These are phyloP conservation scores for Sinopyrophorus schimmeli DNA, from an alignment of 2,888 invertebrate genomes.

Conservation along the genomic window DNA sequence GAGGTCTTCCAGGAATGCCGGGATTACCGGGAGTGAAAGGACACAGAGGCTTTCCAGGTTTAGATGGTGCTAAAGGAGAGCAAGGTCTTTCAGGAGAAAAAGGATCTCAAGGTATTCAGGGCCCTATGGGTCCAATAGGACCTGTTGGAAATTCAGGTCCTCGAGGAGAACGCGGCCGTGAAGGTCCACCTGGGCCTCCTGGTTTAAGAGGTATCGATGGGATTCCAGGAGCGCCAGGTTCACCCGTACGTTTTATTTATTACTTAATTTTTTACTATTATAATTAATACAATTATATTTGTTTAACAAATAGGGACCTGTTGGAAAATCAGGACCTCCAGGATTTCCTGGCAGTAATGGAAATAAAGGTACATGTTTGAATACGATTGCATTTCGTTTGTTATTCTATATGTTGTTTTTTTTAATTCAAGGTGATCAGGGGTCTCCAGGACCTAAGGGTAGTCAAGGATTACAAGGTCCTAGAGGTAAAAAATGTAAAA, in stretches of 20 bases:
- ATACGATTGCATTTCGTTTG: neutral
- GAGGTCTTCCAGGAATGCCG: conserved; percentile 74
- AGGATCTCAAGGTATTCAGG: conserved; percentile 67
- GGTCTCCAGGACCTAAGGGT: conserved; percentile 74
- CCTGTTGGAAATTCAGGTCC: conserved; percentile 75
- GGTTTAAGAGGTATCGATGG: conserved; percentile 82
- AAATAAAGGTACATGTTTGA: conserved; percentile 60
- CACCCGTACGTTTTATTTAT: conserved; percentile 58
- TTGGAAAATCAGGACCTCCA: conserved; percentile 82
- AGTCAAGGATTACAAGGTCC: conserved; percentile 81
- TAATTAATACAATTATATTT: conserved; percentile 2
- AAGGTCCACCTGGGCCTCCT: conserved; percentile 77
- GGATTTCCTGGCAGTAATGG: conserved; percentile 85
- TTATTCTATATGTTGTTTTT: neutral
- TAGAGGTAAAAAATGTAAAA: conserved; percentile 60
- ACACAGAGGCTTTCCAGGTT: conserved; percentile 78
- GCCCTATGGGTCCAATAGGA: conserved; percentile 73
- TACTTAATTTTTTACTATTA: neutral
- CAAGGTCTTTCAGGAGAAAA: conserved; percentile 77
- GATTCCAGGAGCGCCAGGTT: conserved; percentile 75
- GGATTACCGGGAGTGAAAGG: conserved; percentile 83
- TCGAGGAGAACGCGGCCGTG: conserved; percentile 82
- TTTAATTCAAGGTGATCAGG: conserved; percentile 63
- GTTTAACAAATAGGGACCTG: conserved; percentile 66
- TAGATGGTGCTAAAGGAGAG: conserved; percentile 82